Evolutionary conservation across 2,888 invertebrate species (phyloP).

Genomic region (Lepetodrilus schrolli): DNA sequence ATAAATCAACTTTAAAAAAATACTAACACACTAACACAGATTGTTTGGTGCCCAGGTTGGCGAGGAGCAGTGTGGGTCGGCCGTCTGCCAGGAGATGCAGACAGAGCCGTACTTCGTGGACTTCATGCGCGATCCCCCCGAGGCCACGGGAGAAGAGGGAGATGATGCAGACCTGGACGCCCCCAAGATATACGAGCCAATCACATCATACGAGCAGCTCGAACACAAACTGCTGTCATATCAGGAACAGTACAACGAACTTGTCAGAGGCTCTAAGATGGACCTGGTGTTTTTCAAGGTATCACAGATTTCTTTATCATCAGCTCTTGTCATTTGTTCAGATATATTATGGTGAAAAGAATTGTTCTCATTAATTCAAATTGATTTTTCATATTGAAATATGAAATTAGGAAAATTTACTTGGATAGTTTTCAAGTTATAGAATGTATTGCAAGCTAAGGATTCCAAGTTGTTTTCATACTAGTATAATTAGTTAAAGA

Average conservation of each 20-base stretch:
- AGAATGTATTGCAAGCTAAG: too few relatives aligned
- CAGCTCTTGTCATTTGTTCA: too few relatives aligned
- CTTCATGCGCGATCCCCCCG: conserved; percentile 97
- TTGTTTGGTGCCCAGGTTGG: conserved; percentile 68
- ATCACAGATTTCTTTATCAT: too few relatives aligned
- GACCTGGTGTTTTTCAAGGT: conserved; percentile 76
- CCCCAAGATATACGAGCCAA: conserved; percentile 95
- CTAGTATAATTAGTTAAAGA: too few relatives aligned
- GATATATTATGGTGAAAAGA: too few relatives aligned
- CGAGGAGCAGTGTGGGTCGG: conserved; percentile 82
- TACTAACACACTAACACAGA: too few relatives aligned
- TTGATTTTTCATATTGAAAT: too few relatives aligned
- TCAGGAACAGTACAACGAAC: conserved; percentile 75
- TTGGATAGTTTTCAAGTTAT: too few relatives aligned
- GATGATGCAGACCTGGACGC: conserved; percentile 95
- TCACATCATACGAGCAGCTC: conserved; percentile 83
- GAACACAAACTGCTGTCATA: conserved; percentile 75
- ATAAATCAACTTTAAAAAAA: too few relatives aligned
- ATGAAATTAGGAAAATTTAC: too few relatives aligned
- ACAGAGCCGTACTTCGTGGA: conserved; percentile 93
- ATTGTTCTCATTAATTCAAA: too few relatives aligned
- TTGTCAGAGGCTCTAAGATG: conserved; percentile 74
- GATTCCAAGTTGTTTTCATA: too few relatives aligned
- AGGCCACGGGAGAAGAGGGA: conserved; percentile 95
- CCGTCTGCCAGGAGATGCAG: conserved; percentile 80